Evolutionary conservation across 2,113 vertebrate species (phyloP), one percentile per base, ranked within the genome.

Genomic region (Connochaetes taurinus): DNA sequence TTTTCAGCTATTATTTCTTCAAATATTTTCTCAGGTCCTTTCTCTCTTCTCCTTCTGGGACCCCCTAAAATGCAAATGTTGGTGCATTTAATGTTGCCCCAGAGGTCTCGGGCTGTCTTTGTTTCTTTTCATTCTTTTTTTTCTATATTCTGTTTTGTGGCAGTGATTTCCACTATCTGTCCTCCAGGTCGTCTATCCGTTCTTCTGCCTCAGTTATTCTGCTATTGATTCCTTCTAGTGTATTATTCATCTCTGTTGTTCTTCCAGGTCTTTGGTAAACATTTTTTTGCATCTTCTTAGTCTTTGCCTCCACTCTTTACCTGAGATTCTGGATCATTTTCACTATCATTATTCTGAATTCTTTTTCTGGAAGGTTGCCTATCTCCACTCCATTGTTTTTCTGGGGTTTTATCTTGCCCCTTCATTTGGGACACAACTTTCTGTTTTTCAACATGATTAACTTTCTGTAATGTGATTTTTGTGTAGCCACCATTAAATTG

Each of bases 101-200:
- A 71, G n/a, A 71, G n/a, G 67, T 71, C 67, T 71, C 67, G 12
- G n/a, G 67, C 67, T 71, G 9, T 71, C 67, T 40, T 36, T 36
- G 36, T 71, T 71, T 71, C n/a, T 71, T 71, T 71, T 71, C 67
- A 23, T 71, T 71, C n/a, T 11, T 23, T 12, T 71, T 23, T 71
- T 71, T 12, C 67, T 71, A 2, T 40, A 71, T 71, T 13, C 67
- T 71, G 19, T 23, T 40, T 10, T 40, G 67, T 71, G 67, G 1
- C 67, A 23, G 9, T 40, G 19, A 71, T 71, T 71, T 71, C n/a
- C n/a, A 40, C n/a, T 40, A 6, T 71, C 64, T 71, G 64, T 36
- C 19, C 64, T 71, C n/a, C n/a, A 36, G n/a, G n/a, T 23, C 0
- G 2, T 71, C n/a, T 71, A 36, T 10, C n/a, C 2, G 0, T 40